Evolutionary conservation across 2,888 invertebrate species (phyloP), one percentile per base, ranked within the genome.

Genomic region (Galeruca laticollis): DNA sequence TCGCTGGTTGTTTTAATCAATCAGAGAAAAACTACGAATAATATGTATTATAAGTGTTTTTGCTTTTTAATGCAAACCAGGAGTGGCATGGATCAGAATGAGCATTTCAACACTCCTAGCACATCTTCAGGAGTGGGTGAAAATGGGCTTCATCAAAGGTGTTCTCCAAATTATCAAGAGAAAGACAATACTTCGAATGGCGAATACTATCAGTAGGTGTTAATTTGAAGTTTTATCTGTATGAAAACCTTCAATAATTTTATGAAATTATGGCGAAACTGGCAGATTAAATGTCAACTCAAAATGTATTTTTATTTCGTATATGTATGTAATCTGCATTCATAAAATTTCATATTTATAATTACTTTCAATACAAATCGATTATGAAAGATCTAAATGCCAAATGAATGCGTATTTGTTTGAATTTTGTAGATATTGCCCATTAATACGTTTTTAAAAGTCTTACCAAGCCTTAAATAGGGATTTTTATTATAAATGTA

Each of bases 191-290:
- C 71, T 10, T 60, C 70, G 49, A 75, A 73, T 61, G 75, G 71
- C 63, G 73, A 75, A 63, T 73, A 72, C 40, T 73, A 66, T 67
- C 73, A 73, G 75, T 75, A 75, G 68, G 74, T 75, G 71, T 64
- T 64, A 65, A 52, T 56, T 67, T 68, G 18, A 35, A 40, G 40
- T 62, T 31, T 52, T 26, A 18, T 52, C n/a, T 54, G n/a, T n/a
- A 54, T 31, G 31, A 21, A 52, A 11, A 21, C 51, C 15, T 51
- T 51, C 11, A 40, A 47, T 15, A 18, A 18, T 8, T 18, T 8
- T 15, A 47, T 15, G 6, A 5, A 9, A 18, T 18, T 18, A 18
- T 18, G 15, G 0, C 35, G 35, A 35, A 57, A 57, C 56, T 57
- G 56, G 18, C 56, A 57, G 56, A 33, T 57, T 15, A 18, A 20